Evolutionary conservation across 30 jellyfish, hydroid and myxozoan genomes (phyloP), one percentile per base, ranked within the genome.

Genomic region (Catostylus mosaicus): DNA sequence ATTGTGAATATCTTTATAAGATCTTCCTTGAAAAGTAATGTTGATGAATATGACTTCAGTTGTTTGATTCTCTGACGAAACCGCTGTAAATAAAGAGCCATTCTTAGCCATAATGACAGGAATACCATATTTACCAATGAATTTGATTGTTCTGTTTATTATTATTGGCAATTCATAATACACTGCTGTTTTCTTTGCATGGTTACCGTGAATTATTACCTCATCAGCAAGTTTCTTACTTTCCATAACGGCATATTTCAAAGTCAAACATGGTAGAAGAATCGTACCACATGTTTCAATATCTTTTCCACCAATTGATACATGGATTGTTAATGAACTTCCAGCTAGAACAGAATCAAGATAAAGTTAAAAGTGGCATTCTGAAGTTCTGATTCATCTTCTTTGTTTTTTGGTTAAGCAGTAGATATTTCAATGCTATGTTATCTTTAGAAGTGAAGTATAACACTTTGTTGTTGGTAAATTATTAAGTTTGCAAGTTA

Each of bases 221-320:
- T 61, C 73, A 61, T 61, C 38, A 1, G 40, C 46, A 2, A 31
- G 3, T 6, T 61, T 26, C 22, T 29, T 23, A 9, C 46, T 6
- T 61, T 61, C 46, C 38, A 61, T 46, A 19, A 19, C 73, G 40
- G 73, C 73, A 61, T 61, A 61, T 23, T 31, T 61, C 19, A 61
- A 20, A 3, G 16, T 29, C 46, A 2, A 18, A 31, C 73, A 61
- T 61, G 73, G 73, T 37, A 61, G 9, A 3, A 31, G 20, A 61
- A 61, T 31, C 1, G 73, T 61, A 6, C 73, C 73, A 31, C 73
- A 61, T 18, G 40, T 9, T 67, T 30, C 61, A 30, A 9, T 9
- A 62, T 38, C 29, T n/a, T 23, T 31, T 67, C 61, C 80, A 31
- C 32, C 32, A 1, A 34, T 6, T 34, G 80, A 38, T 31, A 67